phyloP scores from a whole-genome alignment of 2,888 invertebrate genomes.

The Phaonia tiefii region DNA sequence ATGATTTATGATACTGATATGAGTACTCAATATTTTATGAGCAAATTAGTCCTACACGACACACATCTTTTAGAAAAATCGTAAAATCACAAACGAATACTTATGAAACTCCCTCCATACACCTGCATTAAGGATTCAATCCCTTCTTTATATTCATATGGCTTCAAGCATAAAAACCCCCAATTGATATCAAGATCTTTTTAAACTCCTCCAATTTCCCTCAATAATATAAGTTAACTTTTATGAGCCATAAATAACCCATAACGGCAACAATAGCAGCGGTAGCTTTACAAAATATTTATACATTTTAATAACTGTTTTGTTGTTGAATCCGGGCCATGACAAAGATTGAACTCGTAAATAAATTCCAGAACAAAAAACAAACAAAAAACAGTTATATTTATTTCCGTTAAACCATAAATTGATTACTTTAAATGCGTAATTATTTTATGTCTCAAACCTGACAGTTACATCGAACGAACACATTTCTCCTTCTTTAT shows the following conservation, averaged over 20 bases:
- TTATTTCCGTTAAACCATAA: slow-evolving; percentile 49
- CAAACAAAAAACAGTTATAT: slow-evolving; percentile 8
- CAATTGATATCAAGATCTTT: slow-evolving; percentile 22
- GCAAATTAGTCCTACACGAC: too few relatives aligned
- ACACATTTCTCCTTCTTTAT: neutral
- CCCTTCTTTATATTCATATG: slow-evolving; percentile 8
- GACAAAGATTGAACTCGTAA: neutral
- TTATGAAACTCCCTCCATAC: slow-evolving; percentile 10
- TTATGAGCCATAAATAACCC: slow-evolving; percentile 16
- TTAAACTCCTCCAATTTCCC: slow-evolving; percentile 32
- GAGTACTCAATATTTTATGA: too few relatives aligned
- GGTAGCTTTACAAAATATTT: neutral
- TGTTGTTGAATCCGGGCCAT: neutral
- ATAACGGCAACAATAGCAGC: neutral
- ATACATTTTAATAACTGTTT: neutral
- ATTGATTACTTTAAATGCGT: slow-evolving; percentile 55
- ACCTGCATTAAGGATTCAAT: neutral
- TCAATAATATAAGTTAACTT: slow-evolving; percentile 28
- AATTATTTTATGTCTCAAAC: slow-evolving; percentile 51
- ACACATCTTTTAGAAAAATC: too few relatives aligned
- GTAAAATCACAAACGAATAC: too few relatives aligned
- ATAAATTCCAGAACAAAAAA: slow-evolving; percentile 12
- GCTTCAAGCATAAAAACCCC: too few relatives aligned
- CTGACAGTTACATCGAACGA: slow-evolving; percentile 23
- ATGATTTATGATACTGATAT: neutral